A percentile compares a stretch with the other conserved stretches of the same genome.
phyloP scores from a whole-genome alignment of 2,113 vertebrate species.

The Oxyruncus cristatus region DNA sequence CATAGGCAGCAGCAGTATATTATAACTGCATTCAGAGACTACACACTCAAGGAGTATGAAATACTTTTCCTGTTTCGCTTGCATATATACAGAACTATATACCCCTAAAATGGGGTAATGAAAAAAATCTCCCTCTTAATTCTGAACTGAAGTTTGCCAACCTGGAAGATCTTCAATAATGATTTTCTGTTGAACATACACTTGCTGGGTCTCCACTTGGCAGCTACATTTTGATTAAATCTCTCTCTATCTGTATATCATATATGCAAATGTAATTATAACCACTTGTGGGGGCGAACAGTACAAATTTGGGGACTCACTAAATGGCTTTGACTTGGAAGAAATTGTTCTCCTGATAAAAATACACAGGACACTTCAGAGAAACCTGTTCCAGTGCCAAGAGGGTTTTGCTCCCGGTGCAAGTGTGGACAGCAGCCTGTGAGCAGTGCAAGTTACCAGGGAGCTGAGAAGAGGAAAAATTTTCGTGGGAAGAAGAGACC shows the following conservation, averaged over 20 bases:
- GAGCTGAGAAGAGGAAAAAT: background rate
- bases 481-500: background rate
- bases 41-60: background rate
- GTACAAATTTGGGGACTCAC: background rate
- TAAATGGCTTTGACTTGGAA: background rate
- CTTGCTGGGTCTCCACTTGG: background rate
- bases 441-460: background rate
- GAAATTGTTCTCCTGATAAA: background rate
- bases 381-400: background rate
- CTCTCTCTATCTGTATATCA: background rate
- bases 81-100: background rate
- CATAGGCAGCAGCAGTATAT: background rate
- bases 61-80: background rate
- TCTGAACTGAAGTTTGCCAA: slow-evolving; percentile 39
- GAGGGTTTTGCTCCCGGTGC: background rate
- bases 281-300: background rate
- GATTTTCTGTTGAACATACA: slow-evolving; percentile 31
- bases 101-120: slow-evolving; percentile 1
- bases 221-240: slow-evolving; percentile 12
- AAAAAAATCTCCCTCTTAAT: slow-evolving; percentile 43
- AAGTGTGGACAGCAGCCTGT: background rate
- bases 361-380: background rate
- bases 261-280: slow-evolving; percentile 35
- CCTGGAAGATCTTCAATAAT: slow-evolving; percentile 25
- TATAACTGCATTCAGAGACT: background rate